A percentile compares a stretch with the other conserved stretches of the same genome.
Conservation (phyloP, 2,888 invertebrate genomes). For the Thecocarcelia acutangulata region DNA sequence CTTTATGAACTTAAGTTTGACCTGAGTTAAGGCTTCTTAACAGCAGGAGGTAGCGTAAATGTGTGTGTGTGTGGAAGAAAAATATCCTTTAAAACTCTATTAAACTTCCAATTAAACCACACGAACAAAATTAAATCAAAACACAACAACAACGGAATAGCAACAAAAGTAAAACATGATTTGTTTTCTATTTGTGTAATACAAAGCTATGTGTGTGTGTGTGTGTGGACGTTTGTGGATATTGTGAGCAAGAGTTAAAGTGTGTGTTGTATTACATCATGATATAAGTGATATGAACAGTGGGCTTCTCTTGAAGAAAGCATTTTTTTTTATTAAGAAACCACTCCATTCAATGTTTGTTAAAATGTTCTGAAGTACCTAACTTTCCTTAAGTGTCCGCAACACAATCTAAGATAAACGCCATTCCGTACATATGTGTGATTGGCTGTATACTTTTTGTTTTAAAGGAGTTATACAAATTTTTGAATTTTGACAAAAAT, state of each 20-base stretch:
- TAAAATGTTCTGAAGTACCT: no score
- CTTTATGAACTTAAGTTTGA: slow-evolving; percentile 65
- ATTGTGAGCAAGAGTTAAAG: neutral
- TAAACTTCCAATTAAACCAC: slow-evolving; percentile 53
- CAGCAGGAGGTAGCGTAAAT: neutral
- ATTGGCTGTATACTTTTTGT: no score
- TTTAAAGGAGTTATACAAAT: no score
- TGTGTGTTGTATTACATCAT: neutral
- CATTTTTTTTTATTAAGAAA: no score
- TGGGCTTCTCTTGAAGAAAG: neutral
- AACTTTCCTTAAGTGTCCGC: no score
- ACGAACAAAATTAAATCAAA: neutral
- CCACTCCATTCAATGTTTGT: no score
- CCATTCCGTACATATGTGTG: no score
- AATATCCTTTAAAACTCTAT: slow-evolving; percentile 47
- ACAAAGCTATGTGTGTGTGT: neutral
- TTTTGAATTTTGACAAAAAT: no score
- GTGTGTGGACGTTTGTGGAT: neutral
- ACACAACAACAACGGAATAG: slow-evolving; percentile 14
- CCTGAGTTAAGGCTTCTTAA: slow-evolving; percentile 41
- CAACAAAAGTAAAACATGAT: slow-evolving; percentile 27
- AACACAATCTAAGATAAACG: no score
- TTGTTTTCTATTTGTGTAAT: slow-evolving; percentile 4
- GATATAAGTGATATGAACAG: neutral
- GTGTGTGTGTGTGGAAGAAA: slow-evolving; percentile 4